A percentile compares a stretch with the other conserved stretches of the same genome.
These are phyloP conservation scores for Columba guinea DNA, from an alignment of 2,797 vertebrate species.

Conservation along the genomic window DNA sequence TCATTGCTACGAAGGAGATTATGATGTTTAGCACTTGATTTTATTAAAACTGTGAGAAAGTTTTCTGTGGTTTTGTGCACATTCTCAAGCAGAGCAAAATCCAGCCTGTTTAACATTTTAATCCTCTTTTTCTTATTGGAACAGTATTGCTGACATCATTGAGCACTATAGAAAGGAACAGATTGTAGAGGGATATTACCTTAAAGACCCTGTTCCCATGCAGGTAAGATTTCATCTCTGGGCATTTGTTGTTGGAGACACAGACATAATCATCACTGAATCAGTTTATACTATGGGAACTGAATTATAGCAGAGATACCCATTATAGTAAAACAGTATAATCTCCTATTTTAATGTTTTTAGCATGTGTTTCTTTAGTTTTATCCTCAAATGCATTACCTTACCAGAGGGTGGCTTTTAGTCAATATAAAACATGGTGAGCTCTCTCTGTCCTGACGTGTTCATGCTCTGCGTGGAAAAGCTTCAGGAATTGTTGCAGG, in stretches of 20 bases:
- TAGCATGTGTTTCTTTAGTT: not conserved
- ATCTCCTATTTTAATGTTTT: not conserved
- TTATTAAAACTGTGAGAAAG: not conserved
- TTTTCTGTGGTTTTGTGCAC: not conserved
- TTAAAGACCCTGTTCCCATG: constrained; percentile 94
- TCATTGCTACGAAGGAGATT: not conserved
- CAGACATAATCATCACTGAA: not conserved
- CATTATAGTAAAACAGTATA: not conserved
- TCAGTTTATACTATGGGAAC: not conserved
- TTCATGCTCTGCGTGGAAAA: not conserved
- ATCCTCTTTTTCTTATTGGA: constrained; percentile 57
- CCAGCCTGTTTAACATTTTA: not conserved
- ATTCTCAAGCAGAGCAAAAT: not conserved
- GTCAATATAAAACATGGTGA: not conserved
- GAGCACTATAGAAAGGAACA: constrained; percentile 99
- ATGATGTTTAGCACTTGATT: constrained; percentile 4
- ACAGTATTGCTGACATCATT: constrained; percentile 96
- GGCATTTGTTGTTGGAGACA: not conserved
- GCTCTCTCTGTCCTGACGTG: not conserved
- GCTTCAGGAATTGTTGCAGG: not conserved
- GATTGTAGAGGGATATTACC: constrained; percentile 96
- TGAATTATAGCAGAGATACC: not conserved
- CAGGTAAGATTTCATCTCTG: constrained; percentile 81
- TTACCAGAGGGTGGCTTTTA: not conserved
- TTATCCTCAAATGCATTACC: not conserved